A percentile compares a stretch with the other conserved stretches of the same genome.
Evolutionary conservation across 2,113 vertebrate species (phyloP).

Genomic region (Acrocephalus arundinaceus): DNA sequence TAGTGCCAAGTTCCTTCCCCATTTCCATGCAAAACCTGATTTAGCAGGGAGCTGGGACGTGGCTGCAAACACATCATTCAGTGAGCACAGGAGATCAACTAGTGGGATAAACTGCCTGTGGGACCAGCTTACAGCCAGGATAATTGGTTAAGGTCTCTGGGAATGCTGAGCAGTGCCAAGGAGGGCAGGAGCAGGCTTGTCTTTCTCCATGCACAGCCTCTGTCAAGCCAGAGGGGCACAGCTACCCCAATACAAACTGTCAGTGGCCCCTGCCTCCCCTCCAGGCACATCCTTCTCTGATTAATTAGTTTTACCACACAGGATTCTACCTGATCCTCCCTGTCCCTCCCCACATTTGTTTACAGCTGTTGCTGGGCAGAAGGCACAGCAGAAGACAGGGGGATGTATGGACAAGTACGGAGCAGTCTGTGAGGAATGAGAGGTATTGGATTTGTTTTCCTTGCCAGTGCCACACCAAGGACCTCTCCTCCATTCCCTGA

Average conservation of each 20-base stretch:
- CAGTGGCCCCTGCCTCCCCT: background rate
- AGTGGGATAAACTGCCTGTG: rapidly evolving
- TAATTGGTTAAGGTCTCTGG: background rate
- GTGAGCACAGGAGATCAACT: background rate
- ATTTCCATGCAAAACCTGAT: background rate
- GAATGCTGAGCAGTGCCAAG: background rate
- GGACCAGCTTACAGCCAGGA: background rate
- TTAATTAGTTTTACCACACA: background rate
- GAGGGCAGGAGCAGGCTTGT: background rate
- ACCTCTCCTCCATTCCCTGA: background rate
- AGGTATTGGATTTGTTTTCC: background rate
- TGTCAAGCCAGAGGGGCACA: background rate
- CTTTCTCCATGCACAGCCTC: background rate
- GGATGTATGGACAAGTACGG: background rate
- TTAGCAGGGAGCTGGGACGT: background rate
- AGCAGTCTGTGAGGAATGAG: background rate
- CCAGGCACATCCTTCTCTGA: background rate
- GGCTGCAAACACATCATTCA: background rate
- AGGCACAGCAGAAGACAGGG: background rate
- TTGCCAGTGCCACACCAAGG: background rate
- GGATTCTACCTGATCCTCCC: constrained; percentile 5
- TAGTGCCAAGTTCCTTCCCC: background rate
- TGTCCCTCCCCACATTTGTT: background rate
- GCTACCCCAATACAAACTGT: background rate
- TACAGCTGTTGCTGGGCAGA: background rate